Evolutionary conservation across 2,888 invertebrate genomes (phyloP), one percentile per base, ranked within the genome.

Genomic region (Ethmia dodecea): DNA sequence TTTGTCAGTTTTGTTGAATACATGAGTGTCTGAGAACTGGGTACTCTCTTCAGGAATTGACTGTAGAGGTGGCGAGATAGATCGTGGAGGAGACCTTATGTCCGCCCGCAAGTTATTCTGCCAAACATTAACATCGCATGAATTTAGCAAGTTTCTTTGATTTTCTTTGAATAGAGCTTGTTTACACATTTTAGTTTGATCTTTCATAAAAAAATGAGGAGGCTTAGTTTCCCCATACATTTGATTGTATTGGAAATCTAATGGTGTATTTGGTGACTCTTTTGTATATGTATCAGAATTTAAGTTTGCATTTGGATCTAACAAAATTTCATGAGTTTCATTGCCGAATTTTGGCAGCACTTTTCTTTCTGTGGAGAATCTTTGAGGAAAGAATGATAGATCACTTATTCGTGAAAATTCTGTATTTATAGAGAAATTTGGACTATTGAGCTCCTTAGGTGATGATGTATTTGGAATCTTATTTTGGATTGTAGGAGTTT

Each of bases 201-300:
- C 77, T 40, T 55, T 66, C 24, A 49, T 38, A 15, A 63, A 58
- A 33, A 60, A 67, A 27, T 57, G 52, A 13, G 68, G 67, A n/a
- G 64, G 64, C 42, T 48, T 70, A 10, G 40, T 34, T 18, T 78
- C 79, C 2, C 40, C 31, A 27, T 42, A 43, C 43, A 66, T 45
- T 33, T 67, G 62, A 43, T 62, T 60, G 5, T 46, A 40, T 37
- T 60, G 49, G 10, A 41, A 48, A 8, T 83, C 75, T 10, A 63
- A 40, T n/a, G 66, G 62, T n/a, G 64, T 66, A 29, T 66, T 64
- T 0, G 84, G 84, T 1, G 86, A 86, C 24, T 88, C 87, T 56
- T 88, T 88, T 4, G 86, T 84, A 42, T 75, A 89, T 1, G 88
- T 89, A 45, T 88, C 87, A 1, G 83, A 79, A 52, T 77, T 80